Base-by-base conservation (phyloP, 2,888 invertebrate genomes). In the Drosophila mayaguana region DNA sequence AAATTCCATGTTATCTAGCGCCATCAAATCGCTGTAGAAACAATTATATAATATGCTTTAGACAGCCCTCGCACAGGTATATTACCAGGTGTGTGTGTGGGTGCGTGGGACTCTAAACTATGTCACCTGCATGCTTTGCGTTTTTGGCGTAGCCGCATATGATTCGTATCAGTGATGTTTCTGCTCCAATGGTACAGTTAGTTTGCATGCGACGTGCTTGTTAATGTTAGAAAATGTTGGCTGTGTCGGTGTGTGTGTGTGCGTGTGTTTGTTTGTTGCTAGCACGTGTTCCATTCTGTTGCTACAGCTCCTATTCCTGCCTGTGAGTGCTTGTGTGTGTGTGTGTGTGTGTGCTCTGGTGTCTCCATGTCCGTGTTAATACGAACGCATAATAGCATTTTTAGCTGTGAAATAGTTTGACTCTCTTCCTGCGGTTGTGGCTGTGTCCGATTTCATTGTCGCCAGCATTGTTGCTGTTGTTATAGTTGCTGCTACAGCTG, bases 91-190 rank as follows among this genome's bases (percentile, higher is more conserved):
- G 36, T 36, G 34, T 11, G 3, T 20, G 36, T 45, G 45, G 22
- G 45, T 45, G 46, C 36, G 54, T 22, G 50, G 45, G 22, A n/a
- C 63, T 42, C 34, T 60, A 48, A 66, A 61, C 61, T 59, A 22
- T 74, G 42, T 69, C 45, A 61, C 45, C 45, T 55, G 78, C 74
- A 78, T 75, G 56, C 73, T 73, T 67, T 73, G 72, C 63, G 63
- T 72, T 73, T 79, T 80, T 61, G 73, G 86, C 69, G 68, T 59
- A 82, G 88, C 78, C 77, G 78, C 85, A 85, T 85, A 85, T 90
- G 84, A 85, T 85, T 85, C 90, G 90, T 85, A 90, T 90, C 84
- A 86, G 78, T 80, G 89, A 86, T 83, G 86, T 90, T 90, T 85
- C 81, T 85, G 87, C 83, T 90, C 89, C 75, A 90, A 83, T 86